Conservation (phyloP, 2,888 invertebrate species). For the Seira musarum region DNA sequence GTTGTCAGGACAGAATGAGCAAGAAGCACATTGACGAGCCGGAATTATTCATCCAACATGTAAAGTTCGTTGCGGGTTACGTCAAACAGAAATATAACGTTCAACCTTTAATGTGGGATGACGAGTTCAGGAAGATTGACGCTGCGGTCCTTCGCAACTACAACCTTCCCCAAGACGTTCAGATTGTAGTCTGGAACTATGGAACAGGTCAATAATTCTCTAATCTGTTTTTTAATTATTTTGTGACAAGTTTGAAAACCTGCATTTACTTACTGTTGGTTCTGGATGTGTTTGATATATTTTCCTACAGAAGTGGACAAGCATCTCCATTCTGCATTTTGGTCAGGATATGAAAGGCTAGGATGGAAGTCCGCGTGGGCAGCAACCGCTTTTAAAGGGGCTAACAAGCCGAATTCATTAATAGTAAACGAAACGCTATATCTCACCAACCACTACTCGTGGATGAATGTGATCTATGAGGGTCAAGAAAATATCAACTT, state of each 20-base stretch:
- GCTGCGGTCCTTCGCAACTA: slow-evolving; percentile 74
- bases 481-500: slow-evolving; percentile 72
- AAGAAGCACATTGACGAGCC: slow-evolving; percentile 70
- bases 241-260: background rate
- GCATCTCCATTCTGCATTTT: slow-evolving; percentile 71
- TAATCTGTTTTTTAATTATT: slow-evolving; percentile 16
- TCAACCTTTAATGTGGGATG: slow-evolving; percentile 78
- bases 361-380: slow-evolving; percentile 83
- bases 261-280: too few species aligned
- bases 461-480: slow-evolving; percentile 77
- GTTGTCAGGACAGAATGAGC: slow-evolving; percentile 75
- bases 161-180: slow-evolving; percentile 75
- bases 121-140: slow-evolving; percentile 80
- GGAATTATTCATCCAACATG: slow-evolving; percentile 78
- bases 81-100: slow-evolving; percentile 72
- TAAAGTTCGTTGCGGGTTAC: slow-evolving; percentile 75
- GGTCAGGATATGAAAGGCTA: slow-evolving; percentile 77
- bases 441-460: slow-evolving; percentile 81
- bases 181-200: slow-evolving; percentile 84
- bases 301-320: slow-evolving; percentile 54
- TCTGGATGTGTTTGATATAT: too few species aligned
- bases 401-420: slow-evolving; percentile 73
- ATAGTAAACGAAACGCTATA: slow-evolving; percentile 76
- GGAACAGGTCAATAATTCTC: slow-evolving; percentile 73
- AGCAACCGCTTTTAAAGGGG: slow-evolving; percentile 87